Base-by-base conservation (phyloP, 2,113 vertebrate species). In the Tychaedon coryphoeus region DNA sequence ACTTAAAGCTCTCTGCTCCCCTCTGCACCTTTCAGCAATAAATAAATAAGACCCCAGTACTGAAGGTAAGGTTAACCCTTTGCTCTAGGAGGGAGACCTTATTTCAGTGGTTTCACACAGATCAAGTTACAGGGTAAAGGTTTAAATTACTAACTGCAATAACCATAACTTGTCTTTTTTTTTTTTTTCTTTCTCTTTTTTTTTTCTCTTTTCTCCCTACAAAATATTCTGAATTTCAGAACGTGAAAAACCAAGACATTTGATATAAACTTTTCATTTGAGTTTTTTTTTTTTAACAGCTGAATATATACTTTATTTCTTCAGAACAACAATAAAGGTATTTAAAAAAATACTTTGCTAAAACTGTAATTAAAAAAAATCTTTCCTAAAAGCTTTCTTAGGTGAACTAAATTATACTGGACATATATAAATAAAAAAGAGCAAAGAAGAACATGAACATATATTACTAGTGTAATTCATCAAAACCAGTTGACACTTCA, bases 401-500 rank as follows among this genome's bases (percentile, higher is more conserved):
- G 95, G 81, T 97, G 96, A 98, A 95, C 96, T 98, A 97, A 98
- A 98, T 98, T 98, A 98, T 95, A 94, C 90, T 88, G 96, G 97
- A 95, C 95, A 90, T 91, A 94, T 96, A 98, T 98, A 98, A 98
- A 98, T 97, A 98, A 98, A 98, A 98, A 96, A 96, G 97, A 98
- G 92, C 97, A 97, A 97, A 97, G 97, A 98, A 82, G 95, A 98
- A 97, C 97, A 96, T 97, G 98, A 98, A 98, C 97, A 98, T 98
- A 97, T 97, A 98, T 98, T 98, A 98, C 98, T 92, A 94, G 97
- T 84, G 95, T 86, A 97, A 98, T 98, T 97, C 97, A 98, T 98
- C 98, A 98, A 97, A 97, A 97, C 75, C 94, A 97, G 97, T 97
- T 98, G 98, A 98, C 98, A 98, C 98, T 98, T 98, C 97, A 98